A percentile compares a stretch with the other conserved stretches of the same genome.
These are phyloP conservation scores for Urophycis tenuis DNA, from an alignment of 2,797 vertebrate species.

Conservation along the genomic window DNA sequence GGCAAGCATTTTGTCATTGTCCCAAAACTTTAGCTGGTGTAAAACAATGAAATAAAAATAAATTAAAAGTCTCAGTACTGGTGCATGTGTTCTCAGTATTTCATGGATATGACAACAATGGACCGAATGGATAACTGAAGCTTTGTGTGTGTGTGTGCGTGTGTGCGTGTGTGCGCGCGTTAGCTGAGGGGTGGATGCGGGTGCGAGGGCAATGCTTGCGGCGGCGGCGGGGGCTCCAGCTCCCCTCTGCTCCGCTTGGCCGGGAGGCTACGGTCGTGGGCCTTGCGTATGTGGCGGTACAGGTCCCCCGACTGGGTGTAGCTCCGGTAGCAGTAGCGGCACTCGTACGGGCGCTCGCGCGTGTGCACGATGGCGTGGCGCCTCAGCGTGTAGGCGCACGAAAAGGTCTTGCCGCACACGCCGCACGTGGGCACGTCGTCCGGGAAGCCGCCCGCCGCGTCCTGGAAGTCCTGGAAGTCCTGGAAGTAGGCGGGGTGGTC, in stretches of 20 bases:
- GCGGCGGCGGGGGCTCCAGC: conserved; percentile 44
- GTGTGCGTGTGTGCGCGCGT: no score
- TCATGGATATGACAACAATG: neutral
- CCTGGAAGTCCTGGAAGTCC: conserved; percentile 68
- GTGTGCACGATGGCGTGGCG: conserved; percentile 94
- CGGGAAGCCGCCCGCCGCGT: conserved; percentile 75
- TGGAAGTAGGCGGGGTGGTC: conserved; percentile 72
- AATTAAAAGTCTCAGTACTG: neutral
- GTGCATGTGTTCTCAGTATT: neutral
- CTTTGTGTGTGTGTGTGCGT: no score
- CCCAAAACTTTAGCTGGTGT: neutral
- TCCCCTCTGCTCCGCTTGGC: conserved; percentile 80
- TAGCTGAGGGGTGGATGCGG: conserved; percentile 41
- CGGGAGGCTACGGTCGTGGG: conserved; percentile 78
- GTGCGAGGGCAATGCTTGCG: conserved; percentile 37
- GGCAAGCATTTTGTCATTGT: neutral
- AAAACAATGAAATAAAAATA: neutral
- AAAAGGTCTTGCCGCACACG: conserved; percentile 92
- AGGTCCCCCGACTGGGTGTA: conserved; percentile 94
- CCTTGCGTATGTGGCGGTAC: conserved; percentile 91
- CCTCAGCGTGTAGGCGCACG: conserved; percentile 86
- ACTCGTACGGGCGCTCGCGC: conserved; percentile 86
- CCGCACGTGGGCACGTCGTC: conserved; percentile 89
- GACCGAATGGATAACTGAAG: neutral
- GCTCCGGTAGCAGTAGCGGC: conserved; percentile 90